Conservation (phyloP, 1,140 invertebrate genomes). For the Cyclina sinensis region DNA sequence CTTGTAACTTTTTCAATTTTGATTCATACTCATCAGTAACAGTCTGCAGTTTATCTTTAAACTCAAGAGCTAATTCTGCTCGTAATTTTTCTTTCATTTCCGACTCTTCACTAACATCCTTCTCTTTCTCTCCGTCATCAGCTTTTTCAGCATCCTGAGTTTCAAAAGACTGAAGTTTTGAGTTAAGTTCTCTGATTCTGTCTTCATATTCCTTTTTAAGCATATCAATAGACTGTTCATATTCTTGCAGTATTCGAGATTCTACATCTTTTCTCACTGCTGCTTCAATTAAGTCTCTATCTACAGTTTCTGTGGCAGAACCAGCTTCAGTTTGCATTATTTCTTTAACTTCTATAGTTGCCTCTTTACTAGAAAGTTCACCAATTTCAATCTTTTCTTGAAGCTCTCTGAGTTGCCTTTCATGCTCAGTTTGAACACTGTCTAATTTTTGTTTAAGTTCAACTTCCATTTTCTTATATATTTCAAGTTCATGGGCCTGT, state of each 20-base stretch:
- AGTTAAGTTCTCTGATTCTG: constrained; percentile 68
- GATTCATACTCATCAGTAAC: constrained; percentile 63
- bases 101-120: constrained; percentile 8
- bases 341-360: constrained; percentile 36
- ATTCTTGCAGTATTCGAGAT: constrained; percentile 50
- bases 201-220: constrained; percentile 68
- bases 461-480: constrained; percentile 49
- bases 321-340: constrained; percentile 4
- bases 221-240: constrained; percentile 61
- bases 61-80: constrained; percentile 57
- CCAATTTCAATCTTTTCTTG: constrained; percentile 51
- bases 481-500: constrained; percentile 53
- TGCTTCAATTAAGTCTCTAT: constrained; percentile 34
- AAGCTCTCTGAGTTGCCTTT: constrained; percentile 49
- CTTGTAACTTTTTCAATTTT: constrained; percentile 65
- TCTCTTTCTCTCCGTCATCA: constrained; percentile 23
- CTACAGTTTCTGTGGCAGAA: constrained; percentile 17
- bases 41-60: constrained; percentile 61
- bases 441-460: constrained; percentile 58
- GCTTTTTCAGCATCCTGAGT: constrained; percentile 38
- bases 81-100: constrained; percentile 43
- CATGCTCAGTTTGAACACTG: constrained; percentile 55
- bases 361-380: not conserved
- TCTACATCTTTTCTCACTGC: constrained; percentile 45
- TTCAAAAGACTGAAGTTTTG: constrained; percentile 34